Evolutionary conservation across 2,113 vertebrate genomes (phyloP).

Genomic region (Tragelaphus imberbis): DNA sequence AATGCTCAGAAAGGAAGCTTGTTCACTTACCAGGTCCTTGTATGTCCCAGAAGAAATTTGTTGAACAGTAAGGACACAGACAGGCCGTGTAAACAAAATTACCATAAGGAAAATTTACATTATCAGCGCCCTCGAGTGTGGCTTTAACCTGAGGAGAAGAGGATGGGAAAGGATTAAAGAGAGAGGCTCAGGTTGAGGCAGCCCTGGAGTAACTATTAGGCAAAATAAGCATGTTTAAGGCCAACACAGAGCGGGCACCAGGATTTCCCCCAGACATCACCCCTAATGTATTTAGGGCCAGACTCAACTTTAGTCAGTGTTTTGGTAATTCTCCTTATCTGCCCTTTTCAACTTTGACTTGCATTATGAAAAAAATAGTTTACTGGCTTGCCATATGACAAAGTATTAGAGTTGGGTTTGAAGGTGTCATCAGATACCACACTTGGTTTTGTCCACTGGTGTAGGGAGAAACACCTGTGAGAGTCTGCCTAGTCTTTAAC

Average conservation of each 20-base stretch:
- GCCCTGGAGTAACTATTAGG: not conserved
- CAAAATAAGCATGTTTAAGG: not conserved
- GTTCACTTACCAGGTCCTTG: not conserved
- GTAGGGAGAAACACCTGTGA: not conserved
- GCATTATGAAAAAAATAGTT: not conserved
- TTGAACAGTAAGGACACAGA: not conserved
- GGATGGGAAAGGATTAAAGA: not conserved
- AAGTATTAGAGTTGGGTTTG: not conserved
- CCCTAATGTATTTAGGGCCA: not conserved
- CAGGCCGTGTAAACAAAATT: not conserved
- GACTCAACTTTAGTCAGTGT: not conserved
- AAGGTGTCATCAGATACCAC: not conserved
- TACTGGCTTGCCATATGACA: not conserved
- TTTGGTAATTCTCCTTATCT: not conserved
- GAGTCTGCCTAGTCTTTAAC: not conserved
- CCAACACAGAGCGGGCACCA: no score
- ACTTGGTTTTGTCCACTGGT: not conserved
- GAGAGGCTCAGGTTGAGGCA: not conserved
- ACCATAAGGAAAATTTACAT: not conserved
- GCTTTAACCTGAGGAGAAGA: not conserved
- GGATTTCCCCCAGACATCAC: not conserved
- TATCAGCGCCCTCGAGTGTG: rapidly evolving
- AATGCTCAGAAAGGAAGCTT: not conserved
- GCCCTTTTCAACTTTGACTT: not conserved
- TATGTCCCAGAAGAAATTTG: not conserved